Conservation (phyloP, 1,140 invertebrate genomes). For the Heliconius hewitsoni region DNA sequence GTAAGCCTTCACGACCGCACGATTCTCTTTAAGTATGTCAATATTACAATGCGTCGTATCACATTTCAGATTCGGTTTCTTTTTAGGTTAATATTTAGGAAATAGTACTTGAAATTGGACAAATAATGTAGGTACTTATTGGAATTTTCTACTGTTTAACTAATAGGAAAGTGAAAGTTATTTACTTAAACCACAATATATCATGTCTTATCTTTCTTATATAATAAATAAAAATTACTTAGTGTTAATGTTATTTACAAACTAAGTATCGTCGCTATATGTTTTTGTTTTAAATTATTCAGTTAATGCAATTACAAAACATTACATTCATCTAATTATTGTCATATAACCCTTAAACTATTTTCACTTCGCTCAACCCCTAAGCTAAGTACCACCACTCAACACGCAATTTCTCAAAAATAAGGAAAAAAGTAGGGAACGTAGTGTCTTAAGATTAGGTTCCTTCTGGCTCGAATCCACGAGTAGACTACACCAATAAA, state of each 20-base stretch:
- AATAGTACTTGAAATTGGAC: background rate
- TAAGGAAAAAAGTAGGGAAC: too few species aligned
- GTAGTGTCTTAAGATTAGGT: too few species aligned
- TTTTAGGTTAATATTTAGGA: constrained; percentile 5
- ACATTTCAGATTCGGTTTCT: background rate
- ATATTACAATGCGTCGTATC: constrained; percentile 9
- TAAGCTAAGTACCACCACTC: too few species aligned
- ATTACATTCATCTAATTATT: too few species aligned
- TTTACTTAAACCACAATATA: background rate
- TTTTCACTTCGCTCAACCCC: background rate
- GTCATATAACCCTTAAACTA: background rate
- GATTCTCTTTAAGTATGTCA: constrained; percentile 10
- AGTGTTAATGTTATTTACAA: too few species aligned
- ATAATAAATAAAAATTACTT: too few species aligned
- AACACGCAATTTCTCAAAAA: too few species aligned
- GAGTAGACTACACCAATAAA: background rate
- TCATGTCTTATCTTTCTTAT: background rate
- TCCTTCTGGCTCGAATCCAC: background rate
- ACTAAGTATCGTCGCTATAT: background rate
- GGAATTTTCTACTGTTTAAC: background rate
- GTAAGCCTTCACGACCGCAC: background rate
- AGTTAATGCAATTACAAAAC: too few species aligned
- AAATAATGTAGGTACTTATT: background rate
- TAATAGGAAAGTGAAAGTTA: background rate
- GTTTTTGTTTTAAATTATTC: background rate